Evolutionary conservation across 2,113 vertebrate genomes (phyloP), one percentile per base, ranked within the genome.

Genomic region (Nematolebias whitei): DNA sequence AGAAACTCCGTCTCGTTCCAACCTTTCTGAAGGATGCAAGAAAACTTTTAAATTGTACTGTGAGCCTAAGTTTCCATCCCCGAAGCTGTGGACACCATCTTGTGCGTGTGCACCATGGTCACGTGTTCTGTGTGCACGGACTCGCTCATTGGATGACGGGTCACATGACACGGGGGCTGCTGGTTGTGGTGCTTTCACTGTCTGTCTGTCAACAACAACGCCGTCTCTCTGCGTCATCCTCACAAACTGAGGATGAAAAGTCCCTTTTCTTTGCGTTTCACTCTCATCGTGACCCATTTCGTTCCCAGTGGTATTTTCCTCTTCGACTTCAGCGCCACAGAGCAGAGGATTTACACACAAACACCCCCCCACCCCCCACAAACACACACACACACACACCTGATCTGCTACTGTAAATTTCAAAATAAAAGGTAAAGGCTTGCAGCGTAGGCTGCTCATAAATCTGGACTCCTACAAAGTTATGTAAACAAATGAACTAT

Each of bases 91-190:
- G 61, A 68, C 47, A 51, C 72, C 76, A 88, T 84, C 54, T 73
- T 85, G 63, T 72, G 57, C 72, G 63, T 54, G 26, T 12, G 54
- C 41, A 40, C 32, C 6, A 1, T 32, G 50, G 56, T 81, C 79
- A 83, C 76, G 19, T 87, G 74, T 51, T 82, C 52, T 62, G 76
- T 88, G 58, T 56, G 44, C 53, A 50, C 58, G 79, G 82, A 86
- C 69, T 84, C 57, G 77, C 71, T 81, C 58, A 68, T 67, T 84
- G 74, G 83, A 12, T 72, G 63, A 66, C 39, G 20, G 71, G 72
- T 76, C 63, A 77, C 66, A 72, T 84, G 85, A 87, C 84, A 66
- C 66, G 61, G 56, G 71, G 70, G 68, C 63, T 32, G 16, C 40
- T 64, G 66, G 47, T 54, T 77, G 70, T 72, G 60, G 16, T 72